These are phyloP conservation scores for Tetramorium alpestre DNA, from an alignment of 1,140 invertebrate genomes.

Conservation along the genomic window DNA sequence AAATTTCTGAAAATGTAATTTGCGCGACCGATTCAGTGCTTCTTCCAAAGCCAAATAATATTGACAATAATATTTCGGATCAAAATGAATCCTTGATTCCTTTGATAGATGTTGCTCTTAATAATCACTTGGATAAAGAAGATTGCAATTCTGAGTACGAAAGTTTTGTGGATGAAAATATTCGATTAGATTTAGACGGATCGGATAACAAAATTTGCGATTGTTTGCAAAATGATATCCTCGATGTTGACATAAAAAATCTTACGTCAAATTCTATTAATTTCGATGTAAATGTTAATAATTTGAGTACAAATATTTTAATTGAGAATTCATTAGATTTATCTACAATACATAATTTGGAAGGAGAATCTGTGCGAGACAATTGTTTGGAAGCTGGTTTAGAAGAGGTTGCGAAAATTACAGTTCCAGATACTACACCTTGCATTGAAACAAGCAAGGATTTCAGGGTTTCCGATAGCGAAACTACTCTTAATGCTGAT, in stretches of 20 bases:
- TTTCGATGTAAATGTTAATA: not conserved
- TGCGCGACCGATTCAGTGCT: not conserved
- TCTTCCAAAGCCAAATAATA: not conserved
- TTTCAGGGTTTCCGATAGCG: slow-evolving; percentile 30
- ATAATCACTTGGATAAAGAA: not conserved
- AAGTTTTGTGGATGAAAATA: slow-evolving; percentile 43
- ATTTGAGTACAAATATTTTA: not conserved
- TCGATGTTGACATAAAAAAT: not conserved
- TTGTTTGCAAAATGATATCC: not conserved
- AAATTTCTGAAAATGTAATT: slow-evolving; percentile 65
- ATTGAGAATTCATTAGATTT: not conserved
- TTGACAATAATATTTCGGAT: slow-evolving; percentile 3
- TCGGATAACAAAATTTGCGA: not conserved
- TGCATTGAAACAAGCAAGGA: slow-evolving; percentile 39
- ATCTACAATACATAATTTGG: not conserved
- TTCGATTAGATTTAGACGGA: not conserved
- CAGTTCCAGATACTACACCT: slow-evolving; percentile 74
- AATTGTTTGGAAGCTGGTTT: not conserved
- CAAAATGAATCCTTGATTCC: not conserved
- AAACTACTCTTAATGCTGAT: slow-evolving; percentile 56
- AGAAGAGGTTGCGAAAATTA: slow-evolving; percentile 60
- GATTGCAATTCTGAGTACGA: slow-evolving; percentile 25
- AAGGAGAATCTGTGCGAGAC: not conserved
- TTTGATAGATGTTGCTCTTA: not conserved
- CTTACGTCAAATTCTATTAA: not conserved